Evolutionary conservation across 2,797 vertebrate species (phyloP), one percentile per base, ranked within the genome.

Genomic region (Dendrocincla tyrannina): DNA sequence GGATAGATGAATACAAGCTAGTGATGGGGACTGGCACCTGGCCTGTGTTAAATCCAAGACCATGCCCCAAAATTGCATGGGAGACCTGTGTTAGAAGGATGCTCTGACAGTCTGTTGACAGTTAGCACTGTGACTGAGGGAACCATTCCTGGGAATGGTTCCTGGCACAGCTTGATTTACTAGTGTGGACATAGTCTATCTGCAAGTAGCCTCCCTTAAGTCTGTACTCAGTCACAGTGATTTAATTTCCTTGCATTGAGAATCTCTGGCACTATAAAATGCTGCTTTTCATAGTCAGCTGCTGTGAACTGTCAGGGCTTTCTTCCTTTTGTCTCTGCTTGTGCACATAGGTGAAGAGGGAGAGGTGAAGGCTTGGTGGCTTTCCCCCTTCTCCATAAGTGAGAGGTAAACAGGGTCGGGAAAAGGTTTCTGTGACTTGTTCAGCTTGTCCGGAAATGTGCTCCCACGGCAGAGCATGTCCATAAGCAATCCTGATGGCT

Each of bases 401-500:
- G 27, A 46, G 20, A 28, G 13, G 4, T 74, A 15, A 67, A 27
- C 12, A 90, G 37, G 17, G 7, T 20, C 32, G 47, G 33, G 52
- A 56, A 42, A 22, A 15, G 12, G 4, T 33, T 73, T 66, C 8
- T 0, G 0, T 7, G 49, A 10, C 47, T 81, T 50, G 4, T 59
- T 50, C 33, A 32, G 11, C 24, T 70, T 59, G 5, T 74, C 14
- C 39, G 23, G 66, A 42, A 78, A 25, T 6, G 8, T 39, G 3
- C 28, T 70, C 7, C 15, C 6, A 13, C 32, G n/a, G n/a, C 42
- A 18, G 0, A 32, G 13, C 2, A 0, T 56, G 20, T 63, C 72
- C 18, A 0, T 63, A 13, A 55, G 35, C 10, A 64, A 7, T 50
- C 39, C 14, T 13, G 5, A 9, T 70, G 56, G 27, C 44, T 64